A percentile compares a stretch with the other conserved stretches of the same genome.
Evolutionary conservation across 2,888 invertebrate genomes (phyloP).

Genomic region (Craniophora ligustri): DNA sequence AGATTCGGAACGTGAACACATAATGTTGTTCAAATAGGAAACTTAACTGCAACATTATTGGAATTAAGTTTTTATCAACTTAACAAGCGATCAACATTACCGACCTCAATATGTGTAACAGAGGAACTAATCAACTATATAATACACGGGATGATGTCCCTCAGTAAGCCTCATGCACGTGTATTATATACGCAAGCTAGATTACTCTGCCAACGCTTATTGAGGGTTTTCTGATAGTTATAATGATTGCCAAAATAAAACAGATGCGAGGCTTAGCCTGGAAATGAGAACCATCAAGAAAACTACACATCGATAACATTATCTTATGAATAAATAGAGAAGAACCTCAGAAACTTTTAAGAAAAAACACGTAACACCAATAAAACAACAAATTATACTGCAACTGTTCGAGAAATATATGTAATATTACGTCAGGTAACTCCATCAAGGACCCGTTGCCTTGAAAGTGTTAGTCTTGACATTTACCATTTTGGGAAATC

Average conservation of each 20-base stretch:
- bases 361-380: neutral
- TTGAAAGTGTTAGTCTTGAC: neutral
- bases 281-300: neutral
- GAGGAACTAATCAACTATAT: neutral
- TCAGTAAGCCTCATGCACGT: neutral
- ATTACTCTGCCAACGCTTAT: neutral
- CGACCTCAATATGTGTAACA: no score
- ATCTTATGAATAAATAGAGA: neutral
- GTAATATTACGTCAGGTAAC: neutral
- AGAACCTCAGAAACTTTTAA: neutral
- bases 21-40: conserved; percentile 3
- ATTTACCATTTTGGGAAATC: neutral
- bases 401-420: neutral
- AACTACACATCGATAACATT: neutral
- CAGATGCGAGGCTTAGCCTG: neutral
- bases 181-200: neutral
- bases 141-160: neutral
- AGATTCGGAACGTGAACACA: neutral
- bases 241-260: neutral
- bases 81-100: neutral
- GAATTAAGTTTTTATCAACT: neutral
- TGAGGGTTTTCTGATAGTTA: neutral
- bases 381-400: neutral
- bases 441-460: neutral
- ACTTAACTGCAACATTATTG: conserved; percentile 1